A percentile compares a stretch with the other conserved stretches of the same genome.
phyloP scores from a whole-genome alignment of 2,888 invertebrate genomes.

The Muscina levida region DNA sequence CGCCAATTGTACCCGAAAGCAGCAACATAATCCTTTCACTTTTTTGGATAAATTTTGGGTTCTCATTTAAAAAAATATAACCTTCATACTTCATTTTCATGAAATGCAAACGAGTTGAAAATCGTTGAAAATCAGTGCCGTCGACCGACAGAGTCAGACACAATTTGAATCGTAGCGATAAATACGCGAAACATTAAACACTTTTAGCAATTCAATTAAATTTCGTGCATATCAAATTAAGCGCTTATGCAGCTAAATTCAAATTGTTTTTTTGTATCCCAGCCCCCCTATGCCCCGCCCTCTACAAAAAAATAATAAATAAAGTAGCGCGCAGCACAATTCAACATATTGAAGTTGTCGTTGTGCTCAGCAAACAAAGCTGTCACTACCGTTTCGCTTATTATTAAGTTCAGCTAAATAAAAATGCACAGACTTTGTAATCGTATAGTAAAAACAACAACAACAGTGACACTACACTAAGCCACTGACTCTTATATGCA shows the following conservation, averaged over 20 bases:
- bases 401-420: conserved; percentile 8
- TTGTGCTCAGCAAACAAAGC: conserved; percentile 11
- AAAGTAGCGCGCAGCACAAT: conserved; percentile 29
- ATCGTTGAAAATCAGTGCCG: conserved; percentile 34
- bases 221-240: conserved; percentile 49
- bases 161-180: neutral
- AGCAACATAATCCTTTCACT: conserved; percentile 22
- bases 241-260: conserved; percentile 33
- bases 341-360: conserved; percentile 9
- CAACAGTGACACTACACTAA: too few relatives aligned
- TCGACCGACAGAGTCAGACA: neutral
- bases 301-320: conserved; percentile 5
- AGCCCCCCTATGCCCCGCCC: neutral
- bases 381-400: conserved; percentile 36
- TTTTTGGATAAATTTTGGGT: conserved; percentile 7
- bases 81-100: conserved; percentile 32
- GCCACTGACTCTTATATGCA: neutral
- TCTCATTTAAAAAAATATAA: conserved; percentile 37
- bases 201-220: conserved; percentile 36
- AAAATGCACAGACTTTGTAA: conserved; percentile 1
- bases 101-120: neutral
- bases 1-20: neutral
- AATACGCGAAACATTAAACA: neutral
- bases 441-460: neutral
- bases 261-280: conserved; percentile 7